Evolutionary conservation across 2,797 vertebrate genomes (phyloP).

Genomic region (Argyrosomus regius): DNA sequence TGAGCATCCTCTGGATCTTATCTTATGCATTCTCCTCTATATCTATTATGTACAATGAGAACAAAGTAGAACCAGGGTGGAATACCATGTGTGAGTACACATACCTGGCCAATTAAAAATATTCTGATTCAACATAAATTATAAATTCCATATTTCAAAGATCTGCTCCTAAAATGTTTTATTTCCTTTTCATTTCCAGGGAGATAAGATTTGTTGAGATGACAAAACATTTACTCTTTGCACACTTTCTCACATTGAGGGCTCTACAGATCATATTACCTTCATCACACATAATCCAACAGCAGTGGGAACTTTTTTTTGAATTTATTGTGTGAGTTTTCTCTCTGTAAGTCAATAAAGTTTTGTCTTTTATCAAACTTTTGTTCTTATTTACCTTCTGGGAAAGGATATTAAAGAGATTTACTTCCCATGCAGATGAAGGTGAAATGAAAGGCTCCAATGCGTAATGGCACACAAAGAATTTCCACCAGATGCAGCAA

Average conservation of each 20-base stretch:
- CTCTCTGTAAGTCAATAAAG: neutral
- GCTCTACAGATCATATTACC: neutral
- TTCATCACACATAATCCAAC: neutral
- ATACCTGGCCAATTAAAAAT: too few relatives aligned
- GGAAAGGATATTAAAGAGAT: neutral
- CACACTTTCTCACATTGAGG: neutral
- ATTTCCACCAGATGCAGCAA: neutral
- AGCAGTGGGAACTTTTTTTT: neutral
- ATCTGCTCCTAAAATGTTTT: too few relatives aligned
- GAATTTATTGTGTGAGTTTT: neutral
- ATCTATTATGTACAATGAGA: too few relatives aligned
- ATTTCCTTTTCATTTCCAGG: neutral
- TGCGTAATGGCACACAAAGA: neutral
- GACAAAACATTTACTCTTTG: neutral
- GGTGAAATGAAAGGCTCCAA: neutral
- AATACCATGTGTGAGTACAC: too few relatives aligned
- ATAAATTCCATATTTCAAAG: too few relatives aligned
- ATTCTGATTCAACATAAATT: too few relatives aligned
- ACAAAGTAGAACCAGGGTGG: too few relatives aligned
- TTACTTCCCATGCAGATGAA: neutral
- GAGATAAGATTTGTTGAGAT: neutral
- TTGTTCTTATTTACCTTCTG: neutral
- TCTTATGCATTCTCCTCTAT: too few relatives aligned
- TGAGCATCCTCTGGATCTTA: too few relatives aligned
- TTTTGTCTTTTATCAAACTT: neutral